These are phyloP conservation scores for Heliconius erato DNA, from an alignment of 2,888 invertebrate species.

Conservation along the genomic window DNA sequence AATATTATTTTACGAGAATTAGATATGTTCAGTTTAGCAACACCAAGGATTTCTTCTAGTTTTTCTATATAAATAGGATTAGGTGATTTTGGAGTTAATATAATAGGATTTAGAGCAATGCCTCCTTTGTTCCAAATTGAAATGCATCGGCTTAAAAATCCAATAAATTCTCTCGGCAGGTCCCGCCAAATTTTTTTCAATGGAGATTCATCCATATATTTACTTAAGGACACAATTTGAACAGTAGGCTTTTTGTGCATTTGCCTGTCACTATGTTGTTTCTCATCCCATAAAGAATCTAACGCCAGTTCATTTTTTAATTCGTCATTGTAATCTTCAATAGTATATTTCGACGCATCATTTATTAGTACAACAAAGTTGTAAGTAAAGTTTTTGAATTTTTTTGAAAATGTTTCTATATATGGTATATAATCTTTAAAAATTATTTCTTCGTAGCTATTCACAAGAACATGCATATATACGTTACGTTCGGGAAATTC, in stretches of 20 bases:
- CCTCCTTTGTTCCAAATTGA: constrained; percentile 81
- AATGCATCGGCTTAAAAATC: constrained; percentile 70
- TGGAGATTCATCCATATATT: constrained; percentile 71
- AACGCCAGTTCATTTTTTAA: constrained; percentile 72
- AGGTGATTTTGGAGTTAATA: constrained; percentile 67
- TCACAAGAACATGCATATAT: constrained; percentile 71
- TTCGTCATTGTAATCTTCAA: constrained; percentile 60
- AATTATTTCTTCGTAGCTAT: constrained; percentile 61
- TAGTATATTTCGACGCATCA: constrained; percentile 60
- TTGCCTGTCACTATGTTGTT: constrained; percentile 50
- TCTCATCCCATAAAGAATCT: constrained; percentile 65
- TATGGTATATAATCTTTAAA: constrained; percentile 68
- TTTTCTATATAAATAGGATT: constrained; percentile 67
- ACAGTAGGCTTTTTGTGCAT: constrained; percentile 60
- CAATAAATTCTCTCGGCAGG: constrained; percentile 66
- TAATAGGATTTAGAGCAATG: constrained; percentile 71
- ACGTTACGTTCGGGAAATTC: constrained; percentile 57
- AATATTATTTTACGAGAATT: neutral
- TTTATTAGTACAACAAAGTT: constrained; percentile 70
- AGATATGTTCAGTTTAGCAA: constrained; percentile 47
- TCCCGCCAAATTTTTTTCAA: constrained; percentile 68
- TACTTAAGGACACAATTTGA: constrained; percentile 63
- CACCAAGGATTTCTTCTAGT: constrained; percentile 63
- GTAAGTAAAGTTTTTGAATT: constrained; percentile 67
- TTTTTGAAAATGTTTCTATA: constrained; percentile 65